Percentiles rank a stretch among this genome's conserved stretches.
These are phyloP conservation scores for Cirrhinus molitorella DNA, from an alignment of 2,797 vertebrate genomes.

Conservation along the genomic window DNA sequence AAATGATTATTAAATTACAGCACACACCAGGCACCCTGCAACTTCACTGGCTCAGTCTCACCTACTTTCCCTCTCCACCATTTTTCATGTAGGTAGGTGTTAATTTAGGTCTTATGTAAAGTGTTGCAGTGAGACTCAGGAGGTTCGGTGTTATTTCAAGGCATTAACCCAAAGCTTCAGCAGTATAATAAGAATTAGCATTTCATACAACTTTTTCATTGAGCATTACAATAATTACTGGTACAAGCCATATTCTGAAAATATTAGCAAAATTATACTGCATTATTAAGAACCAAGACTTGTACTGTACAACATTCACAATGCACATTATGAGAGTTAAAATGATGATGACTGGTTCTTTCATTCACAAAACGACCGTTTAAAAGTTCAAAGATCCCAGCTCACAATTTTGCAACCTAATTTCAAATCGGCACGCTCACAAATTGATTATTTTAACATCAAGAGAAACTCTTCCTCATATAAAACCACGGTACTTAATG, in stretches of 20 bases:
- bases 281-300: not conserved
- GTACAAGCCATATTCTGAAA: not conserved
- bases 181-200: not conserved
- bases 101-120: conserved; percentile 30
- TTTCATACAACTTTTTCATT: not conserved
- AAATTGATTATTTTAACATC: conserved; percentile 43
- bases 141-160: conserved; percentile 5
- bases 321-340: not conserved
- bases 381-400: not conserved
- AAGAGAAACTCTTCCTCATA: not conserved
- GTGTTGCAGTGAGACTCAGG: not conserved
- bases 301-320: not conserved
- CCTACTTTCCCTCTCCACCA: not conserved
- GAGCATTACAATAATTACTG: conserved; percentile 4
- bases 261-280: not conserved
- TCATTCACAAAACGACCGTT: not conserved
- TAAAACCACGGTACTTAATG: conserved; percentile 28
- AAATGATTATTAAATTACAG: conserved; percentile 1
- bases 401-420: not conserved
- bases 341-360: not conserved
- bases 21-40: not conserved
- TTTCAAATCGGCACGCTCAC: conserved; percentile 1
- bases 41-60: conserved; percentile 6
- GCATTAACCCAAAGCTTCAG: conserved; percentile 30
- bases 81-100: conserved; percentile 21